phyloP scores from a whole-genome alignment of 2,113 vertebrate genomes.

The Melozone crissalis region DNA sequence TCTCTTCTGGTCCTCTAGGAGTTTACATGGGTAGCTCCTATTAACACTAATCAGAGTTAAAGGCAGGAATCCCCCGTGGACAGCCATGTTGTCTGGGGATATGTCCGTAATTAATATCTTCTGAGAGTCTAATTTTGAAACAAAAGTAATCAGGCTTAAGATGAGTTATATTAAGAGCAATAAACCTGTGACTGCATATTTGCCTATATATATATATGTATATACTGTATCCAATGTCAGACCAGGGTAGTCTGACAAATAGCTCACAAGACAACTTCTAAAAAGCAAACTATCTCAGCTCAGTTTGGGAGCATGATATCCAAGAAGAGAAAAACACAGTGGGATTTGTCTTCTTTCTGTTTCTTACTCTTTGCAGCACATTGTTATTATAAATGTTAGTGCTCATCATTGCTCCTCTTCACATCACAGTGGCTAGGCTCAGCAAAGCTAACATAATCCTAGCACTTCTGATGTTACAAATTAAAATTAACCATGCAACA shows the following conservation, averaged over 20 bases:
- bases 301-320: neutral
- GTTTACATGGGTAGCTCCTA: neutral
- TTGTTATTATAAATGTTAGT: neutral
- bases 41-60: constrained; percentile 16
- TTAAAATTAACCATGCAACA: neutral
- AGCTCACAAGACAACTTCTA: neutral
- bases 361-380: neutral
- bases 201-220: neutral
- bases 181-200: constrained; percentile 25
- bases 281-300: neutral
- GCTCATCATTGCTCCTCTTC: neutral
- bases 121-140: constrained; percentile 38
- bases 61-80: neutral
- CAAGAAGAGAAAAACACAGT: neutral
- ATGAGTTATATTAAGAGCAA: constrained; percentile 38
- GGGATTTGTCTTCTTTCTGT: neutral
- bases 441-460: constrained; percentile 18
- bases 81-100: neutral
- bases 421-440: neutral
- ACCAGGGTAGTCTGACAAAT: neutral
- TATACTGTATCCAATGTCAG: neutral
- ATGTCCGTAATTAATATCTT: constrained; percentile 42
- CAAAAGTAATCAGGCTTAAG: constrained; percentile 43
- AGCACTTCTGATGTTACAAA: constrained; percentile 41
- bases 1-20: neutral